Evolutionary conservation across 1,140 invertebrate species (phyloP), one percentile per base, ranked within the genome.

Genomic region (Pogonomyrmex barbatus): DNA sequence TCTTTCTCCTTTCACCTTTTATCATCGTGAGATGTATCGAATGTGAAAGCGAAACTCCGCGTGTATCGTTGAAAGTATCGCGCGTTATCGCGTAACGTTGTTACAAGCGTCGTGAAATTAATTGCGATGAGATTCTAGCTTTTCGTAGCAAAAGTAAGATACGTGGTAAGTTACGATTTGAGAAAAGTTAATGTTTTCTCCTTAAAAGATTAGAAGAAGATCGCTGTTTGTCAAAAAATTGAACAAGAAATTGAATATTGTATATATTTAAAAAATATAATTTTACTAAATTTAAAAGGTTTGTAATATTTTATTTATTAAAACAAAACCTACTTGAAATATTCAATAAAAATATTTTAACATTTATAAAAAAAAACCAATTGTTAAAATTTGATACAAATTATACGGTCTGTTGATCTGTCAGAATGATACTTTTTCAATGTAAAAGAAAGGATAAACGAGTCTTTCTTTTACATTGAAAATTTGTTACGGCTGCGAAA

Each of bases 11-110:
- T 89, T 87, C 88, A 76, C 70, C 52, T 54, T 3, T 62, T 54
- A n/a, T 30, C 30, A 17, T 14, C 24, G n/a, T 9, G 9, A 17
- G 4, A 36, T 33, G 12, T 10, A 58, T 56, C 14, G 14, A 4
- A 47, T 42, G 76, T 85, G 88, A 60, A 71, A 90, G 86, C 76
- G 86, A 88, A 87, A 89, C 85, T 81, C 17, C 54, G 4, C 42
- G 24, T 75, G 87, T 62, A 73, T 45, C 30, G 39, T 17, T 30
- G 30, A 76, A 83, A 82, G 52, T 82, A 42, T 10, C 14, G 62
- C 54, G 17, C n/a, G 4, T 70, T 79, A 58, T 70, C 52, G 30
- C 5, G 14, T 45, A 42, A 81, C 17, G 0, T 1, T 39, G 17
- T 79, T 39, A 24, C n/a, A 52, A 67, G 24, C 1, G 24, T 24